Conservation (phyloP, 2,797 vertebrate genomes). For the Poliocrania exsul region DNA sequence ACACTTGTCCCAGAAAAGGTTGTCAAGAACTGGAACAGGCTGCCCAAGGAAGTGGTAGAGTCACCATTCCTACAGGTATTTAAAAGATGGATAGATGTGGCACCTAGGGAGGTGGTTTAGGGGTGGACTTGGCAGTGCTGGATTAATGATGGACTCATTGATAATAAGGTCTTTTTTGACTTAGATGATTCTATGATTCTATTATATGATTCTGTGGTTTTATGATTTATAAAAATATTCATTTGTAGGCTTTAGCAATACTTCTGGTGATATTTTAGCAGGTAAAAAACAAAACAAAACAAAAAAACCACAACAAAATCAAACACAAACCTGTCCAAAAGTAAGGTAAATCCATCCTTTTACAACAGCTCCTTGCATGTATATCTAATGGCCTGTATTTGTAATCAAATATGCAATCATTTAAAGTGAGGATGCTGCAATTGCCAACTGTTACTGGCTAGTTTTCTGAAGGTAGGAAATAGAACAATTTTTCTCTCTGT, state of each 20-base stretch:
- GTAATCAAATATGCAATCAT: slow-evolving; percentile 25
- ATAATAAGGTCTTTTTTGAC: background rate
- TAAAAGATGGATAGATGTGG: background rate
- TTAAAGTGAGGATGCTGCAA: background rate
- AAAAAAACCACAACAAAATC: too few species aligned
- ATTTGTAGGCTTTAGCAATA: background rate
- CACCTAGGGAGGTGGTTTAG: background rate
- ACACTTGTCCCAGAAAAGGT: background rate
- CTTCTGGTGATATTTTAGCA: slow-evolving; percentile 14
- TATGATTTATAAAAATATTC: background rate
- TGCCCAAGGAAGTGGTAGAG: background rate
- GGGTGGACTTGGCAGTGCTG: too few species aligned
- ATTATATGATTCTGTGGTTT: background rate
- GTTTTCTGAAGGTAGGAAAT: background rate
- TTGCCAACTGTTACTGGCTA: background rate
- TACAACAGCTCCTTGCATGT: slow-evolving; percentile 22
- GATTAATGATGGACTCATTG: background rate
- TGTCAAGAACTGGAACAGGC: background rate
- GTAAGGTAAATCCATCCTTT: background rate
- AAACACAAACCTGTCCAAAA: background rate
- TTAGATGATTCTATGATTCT: background rate
- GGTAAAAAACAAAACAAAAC: too few species aligned
- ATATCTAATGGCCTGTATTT: slow-evolving; percentile 63
- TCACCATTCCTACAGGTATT: background rate
- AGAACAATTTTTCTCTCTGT: background rate